Evolutionary conservation across 2,888 invertebrate genomes (phyloP).

Genomic region (Drosophila sordidapex): DNA sequence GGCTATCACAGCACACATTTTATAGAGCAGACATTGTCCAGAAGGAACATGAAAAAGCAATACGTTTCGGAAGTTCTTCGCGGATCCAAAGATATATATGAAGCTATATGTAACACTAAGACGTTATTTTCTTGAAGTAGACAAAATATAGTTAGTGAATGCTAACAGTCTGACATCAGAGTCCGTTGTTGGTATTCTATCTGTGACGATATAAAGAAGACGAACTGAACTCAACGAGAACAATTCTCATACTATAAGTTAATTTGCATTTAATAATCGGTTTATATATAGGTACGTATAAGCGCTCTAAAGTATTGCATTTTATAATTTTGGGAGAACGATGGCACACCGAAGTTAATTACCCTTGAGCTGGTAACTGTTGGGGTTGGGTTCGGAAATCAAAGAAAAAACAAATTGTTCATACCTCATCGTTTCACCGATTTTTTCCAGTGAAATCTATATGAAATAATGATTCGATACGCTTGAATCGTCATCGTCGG

Average conservation of each 20-base stretch:
- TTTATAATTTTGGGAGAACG: conserved; percentile 3
- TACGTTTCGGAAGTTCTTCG: background rate
- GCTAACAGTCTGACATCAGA: background rate
- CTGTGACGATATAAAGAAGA: conserved; percentile 8
- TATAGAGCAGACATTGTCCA: background rate
- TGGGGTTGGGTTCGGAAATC: background rate
- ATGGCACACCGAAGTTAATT: background rate
- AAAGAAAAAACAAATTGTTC: background rate
- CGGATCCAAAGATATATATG: conserved; percentile 12
- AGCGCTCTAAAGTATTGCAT: conserved; percentile 12
- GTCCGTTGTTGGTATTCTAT: conserved; percentile 7
- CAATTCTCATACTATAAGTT: conserved; percentile 58
- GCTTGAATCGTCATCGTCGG: background rate
- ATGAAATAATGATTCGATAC: background rate
- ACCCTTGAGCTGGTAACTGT: background rate
- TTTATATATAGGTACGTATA: conserved; percentile 10
- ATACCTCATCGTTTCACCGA: background rate
- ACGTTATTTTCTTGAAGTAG: background rate
- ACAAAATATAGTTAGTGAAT: background rate
- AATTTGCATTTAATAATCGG: conserved; percentile 63
- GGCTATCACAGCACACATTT: background rate
- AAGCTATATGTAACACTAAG: background rate
- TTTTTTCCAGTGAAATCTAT: background rate
- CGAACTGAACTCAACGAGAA: conserved; percentile 53
- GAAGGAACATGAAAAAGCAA: background rate